phyloP scores from a whole-genome alignment of 2,797 vertebrate genomes.

The Oryzias sinensis region DNA sequence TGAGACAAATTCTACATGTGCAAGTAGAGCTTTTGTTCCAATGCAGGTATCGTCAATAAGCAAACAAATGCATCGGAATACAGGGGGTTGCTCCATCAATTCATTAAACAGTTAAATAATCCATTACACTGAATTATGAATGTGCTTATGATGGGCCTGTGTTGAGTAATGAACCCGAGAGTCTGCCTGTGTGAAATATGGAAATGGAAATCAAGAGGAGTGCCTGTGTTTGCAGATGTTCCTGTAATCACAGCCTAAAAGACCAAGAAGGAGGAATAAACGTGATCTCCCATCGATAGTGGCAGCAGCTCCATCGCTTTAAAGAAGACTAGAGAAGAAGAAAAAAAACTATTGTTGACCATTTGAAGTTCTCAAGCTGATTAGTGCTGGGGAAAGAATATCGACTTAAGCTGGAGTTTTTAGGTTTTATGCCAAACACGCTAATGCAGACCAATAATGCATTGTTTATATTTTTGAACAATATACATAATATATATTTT shows the following conservation, averaged over 20 bases:
- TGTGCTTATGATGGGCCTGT: slow-evolving; percentile 74
- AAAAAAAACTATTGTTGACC: slow-evolving; percentile 1
- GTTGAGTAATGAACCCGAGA: slow-evolving; percentile 69
- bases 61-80: slow-evolving; percentile 68
- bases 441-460: no score
- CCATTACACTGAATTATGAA: slow-evolving; percentile 77
- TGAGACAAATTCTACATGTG: slow-evolving; percentile 24
- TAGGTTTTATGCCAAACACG: no score
- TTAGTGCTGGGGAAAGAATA: no score
- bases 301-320: slow-evolving; percentile 38
- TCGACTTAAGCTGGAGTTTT: no score
- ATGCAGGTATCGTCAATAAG: slow-evolving; percentile 64
- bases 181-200: slow-evolving; percentile 70
- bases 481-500: no score
- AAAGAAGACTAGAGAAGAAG: slow-evolving; percentile 28
- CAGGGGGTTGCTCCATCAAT: slow-evolving; percentile 65
- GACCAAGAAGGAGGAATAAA: slow-evolving; percentile 33
- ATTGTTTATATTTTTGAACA: no score
- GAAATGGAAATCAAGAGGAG: slow-evolving; percentile 40
- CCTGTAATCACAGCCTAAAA: slow-evolving; percentile 52
- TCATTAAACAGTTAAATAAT: slow-evolving; percentile 74
- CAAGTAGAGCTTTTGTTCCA: slow-evolving; percentile 68
- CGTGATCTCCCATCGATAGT: slow-evolving; percentile 37
- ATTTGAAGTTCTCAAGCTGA: slow-evolving; percentile 41
- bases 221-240: slow-evolving; percentile 62